Percentiles rank a stretch among this genome's conserved stretches.
Evolutionary conservation across 2,113 vertebrate genomes (phyloP).

Genomic region (Thalassarche chlororhynchos): DNA sequence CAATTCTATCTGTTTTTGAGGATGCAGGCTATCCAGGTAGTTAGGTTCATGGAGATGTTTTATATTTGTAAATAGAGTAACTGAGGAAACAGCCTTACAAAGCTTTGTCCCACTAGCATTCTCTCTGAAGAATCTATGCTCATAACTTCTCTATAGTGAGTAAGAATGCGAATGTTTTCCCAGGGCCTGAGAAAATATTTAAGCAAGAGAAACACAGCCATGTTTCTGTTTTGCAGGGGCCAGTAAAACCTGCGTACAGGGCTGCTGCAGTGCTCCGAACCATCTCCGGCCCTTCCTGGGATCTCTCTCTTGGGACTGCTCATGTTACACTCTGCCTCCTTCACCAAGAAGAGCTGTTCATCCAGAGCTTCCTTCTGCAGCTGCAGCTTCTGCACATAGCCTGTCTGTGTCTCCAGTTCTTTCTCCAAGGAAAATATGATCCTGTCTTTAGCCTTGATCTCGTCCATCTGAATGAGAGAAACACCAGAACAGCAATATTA

Average conservation of each 20-base stretch:
- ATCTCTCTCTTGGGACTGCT: constrained; percentile 98
- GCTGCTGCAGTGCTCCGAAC: constrained; percentile 95
- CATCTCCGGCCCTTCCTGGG: constrained; percentile 92
- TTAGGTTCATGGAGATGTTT: neutral
- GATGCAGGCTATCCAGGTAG: neutral
- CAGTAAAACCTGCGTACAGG: constrained; percentile 81
- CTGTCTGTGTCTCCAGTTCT: constrained; percentile 90
- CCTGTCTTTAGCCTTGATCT: constrained; percentile 97
- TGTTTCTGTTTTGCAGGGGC: neutral
- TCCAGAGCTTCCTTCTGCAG: constrained; percentile 97
- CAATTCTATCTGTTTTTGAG: neutral
- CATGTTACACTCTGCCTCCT: constrained; percentile 95
- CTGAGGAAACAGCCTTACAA: neutral
- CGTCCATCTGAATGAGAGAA: constrained; percentile 88
- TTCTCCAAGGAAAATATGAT: constrained; percentile 96
- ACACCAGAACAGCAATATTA: neutral
- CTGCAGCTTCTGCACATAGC: constrained; percentile 93
- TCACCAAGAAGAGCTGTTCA: constrained; percentile 96
- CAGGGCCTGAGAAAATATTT: neutral
- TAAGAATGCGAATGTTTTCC: neutral
- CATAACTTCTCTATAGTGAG: neutral
- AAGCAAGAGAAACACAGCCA: neutral
- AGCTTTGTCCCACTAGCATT: neutral
- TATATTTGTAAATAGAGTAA: neutral
- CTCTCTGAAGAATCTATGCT: neutral